Evolutionary conservation across 2,888 invertebrate genomes (phyloP).

Genomic region (Alloplasta piceator): DNA sequence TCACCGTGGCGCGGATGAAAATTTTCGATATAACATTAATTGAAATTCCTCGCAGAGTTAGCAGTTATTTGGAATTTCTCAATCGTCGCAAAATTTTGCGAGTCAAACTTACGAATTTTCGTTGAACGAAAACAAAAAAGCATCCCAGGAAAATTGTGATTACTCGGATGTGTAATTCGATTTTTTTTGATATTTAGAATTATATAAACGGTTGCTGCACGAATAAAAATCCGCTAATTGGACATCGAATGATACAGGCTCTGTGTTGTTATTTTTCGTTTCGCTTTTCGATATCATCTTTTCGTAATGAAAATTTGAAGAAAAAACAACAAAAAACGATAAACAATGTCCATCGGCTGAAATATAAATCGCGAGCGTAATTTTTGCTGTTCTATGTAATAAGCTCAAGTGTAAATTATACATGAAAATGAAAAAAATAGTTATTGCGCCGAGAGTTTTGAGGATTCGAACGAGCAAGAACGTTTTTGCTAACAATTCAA

Average conservation of each 20-base stretch:
- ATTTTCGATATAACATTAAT: neutral
- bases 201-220: slow-evolving; percentile 15
- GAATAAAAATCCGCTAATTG: slow-evolving; percentile 25
- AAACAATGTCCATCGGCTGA: slow-evolving; percentile 20
- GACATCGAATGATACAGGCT: slow-evolving; percentile 12
- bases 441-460: slow-evolving; percentile 47
- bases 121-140: slow-evolving; percentile 3
- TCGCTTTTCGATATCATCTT: slow-evolving; percentile 13
- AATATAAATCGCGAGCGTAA: slow-evolving; percentile 45
- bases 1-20: slow-evolving; percentile 30
- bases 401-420: slow-evolving; percentile 55
- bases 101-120: slow-evolving; percentile 56
- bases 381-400: slow-evolving; percentile 56
- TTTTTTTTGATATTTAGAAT: slow-evolving; percentile 27
- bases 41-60: slow-evolving; percentile 5
- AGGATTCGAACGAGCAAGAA: slow-evolving; percentile 22
- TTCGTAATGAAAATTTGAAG: neutral
- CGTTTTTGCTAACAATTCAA: slow-evolving; percentile 43
- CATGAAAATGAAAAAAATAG: slow-evolving; percentile 6
- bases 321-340: slow-evolving; percentile 31
- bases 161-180: slow-evolving; percentile 1
- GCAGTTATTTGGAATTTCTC: neutral
- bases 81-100: neutral
- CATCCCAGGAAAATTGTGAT: slow-evolving; percentile 34
- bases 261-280: slow-evolving; percentile 22